These are phyloP conservation scores for Tachina grossa DNA, from an alignment of 2,888 invertebrate species.

Conservation along the genomic window DNA sequence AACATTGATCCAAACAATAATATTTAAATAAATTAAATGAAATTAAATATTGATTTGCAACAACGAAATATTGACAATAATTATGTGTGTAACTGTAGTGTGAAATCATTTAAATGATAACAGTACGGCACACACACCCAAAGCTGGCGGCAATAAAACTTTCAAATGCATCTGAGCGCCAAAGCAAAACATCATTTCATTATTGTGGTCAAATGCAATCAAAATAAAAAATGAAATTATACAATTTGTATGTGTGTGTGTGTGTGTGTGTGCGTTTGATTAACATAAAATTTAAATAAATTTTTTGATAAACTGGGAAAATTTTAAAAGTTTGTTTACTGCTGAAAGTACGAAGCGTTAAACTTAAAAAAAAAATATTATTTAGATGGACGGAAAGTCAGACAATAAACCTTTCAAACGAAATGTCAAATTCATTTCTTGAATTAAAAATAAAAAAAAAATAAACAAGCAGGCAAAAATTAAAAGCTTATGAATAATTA, in stretches of 20 bases:
- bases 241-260: background rate
- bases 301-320: conserved; percentile 54
- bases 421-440: conserved; percentile 19
- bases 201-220: background rate
- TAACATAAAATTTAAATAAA: conserved; percentile 60
- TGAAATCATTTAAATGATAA: conserved; percentile 13
- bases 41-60: conserved; percentile 27
- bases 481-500: conserved; percentile 53
- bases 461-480: background rate
- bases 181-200: background rate
- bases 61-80: conserved; percentile 9
- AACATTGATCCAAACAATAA: too few species aligned
- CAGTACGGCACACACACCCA: background rate
- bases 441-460: background rate
- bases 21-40: conserved; percentile 43
- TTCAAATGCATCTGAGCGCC: conserved; percentile 28
- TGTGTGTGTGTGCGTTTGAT: background rate
- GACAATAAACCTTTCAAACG: conserved; percentile 41
- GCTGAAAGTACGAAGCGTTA: conserved; percentile 22
- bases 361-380: conserved; percentile 11
- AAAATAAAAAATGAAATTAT: conserved; percentile 17
- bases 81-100: background rate
- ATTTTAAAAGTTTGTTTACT: conserved; percentile 3
- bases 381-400: conserved; percentile 25
- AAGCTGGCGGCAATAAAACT: conserved; percentile 10